Conservation (phyloP, 1,140 invertebrate species). For the Saccostrea cuccullata region DNA sequence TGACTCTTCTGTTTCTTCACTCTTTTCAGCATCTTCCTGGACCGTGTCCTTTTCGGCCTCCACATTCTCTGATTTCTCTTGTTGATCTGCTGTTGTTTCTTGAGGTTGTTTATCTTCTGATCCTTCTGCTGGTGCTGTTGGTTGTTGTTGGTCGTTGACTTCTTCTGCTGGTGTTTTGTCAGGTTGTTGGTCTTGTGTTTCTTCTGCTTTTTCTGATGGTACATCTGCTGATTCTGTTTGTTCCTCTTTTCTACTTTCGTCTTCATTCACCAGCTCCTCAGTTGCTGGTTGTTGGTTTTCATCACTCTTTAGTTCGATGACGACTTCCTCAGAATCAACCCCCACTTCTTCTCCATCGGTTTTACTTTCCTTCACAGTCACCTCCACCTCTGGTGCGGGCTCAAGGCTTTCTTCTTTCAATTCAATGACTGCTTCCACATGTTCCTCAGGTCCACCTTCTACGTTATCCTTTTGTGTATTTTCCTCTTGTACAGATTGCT, state of each 20-base stretch:
- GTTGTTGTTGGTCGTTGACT: background rate
- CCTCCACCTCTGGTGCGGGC: background rate
- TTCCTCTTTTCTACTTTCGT: background rate
- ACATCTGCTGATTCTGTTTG: background rate
- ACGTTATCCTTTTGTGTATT: background rate
- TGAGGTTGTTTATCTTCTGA: background rate
- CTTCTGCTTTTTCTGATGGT: background rate
- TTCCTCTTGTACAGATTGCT: background rate
- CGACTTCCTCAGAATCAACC: too few species aligned
- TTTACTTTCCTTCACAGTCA: background rate
- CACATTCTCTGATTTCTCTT: background rate
- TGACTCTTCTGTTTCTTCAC: background rate
- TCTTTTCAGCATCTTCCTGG: background rate
- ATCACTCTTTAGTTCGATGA: too few species aligned
- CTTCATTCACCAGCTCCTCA: background rate
- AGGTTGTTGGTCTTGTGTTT: too few species aligned
- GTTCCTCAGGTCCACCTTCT: background rate
- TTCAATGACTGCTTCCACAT: conserved; percentile 1
- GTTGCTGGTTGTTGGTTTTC: background rate
- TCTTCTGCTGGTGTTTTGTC: background rate
- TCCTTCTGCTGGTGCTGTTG: background rate
- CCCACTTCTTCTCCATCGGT: background rate
- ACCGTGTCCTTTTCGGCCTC: background rate
- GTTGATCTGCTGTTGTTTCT: background rate
- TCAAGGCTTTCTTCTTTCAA: background rate